Evolutionary conservation across 2,888 invertebrate species (phyloP).

Genomic region (Rotaria sp.): DNA sequence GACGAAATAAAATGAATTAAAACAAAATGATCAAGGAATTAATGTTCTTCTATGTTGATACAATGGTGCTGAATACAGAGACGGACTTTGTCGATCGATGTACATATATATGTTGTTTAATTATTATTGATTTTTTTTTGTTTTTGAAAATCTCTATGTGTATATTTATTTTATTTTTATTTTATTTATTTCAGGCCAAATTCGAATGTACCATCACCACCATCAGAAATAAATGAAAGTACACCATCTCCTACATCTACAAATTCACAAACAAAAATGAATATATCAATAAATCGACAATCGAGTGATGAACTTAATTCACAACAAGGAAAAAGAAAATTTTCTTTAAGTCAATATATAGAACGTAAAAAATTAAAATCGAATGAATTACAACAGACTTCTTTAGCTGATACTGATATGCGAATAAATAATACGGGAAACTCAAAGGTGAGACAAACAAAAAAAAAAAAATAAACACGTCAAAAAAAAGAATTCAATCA

Average conservation of each 20-base stretch:
- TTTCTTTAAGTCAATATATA: constrained; percentile 25
- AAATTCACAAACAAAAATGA: neutral
- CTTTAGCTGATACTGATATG: neutral
- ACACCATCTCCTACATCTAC: neutral
- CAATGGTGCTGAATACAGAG: neutral
- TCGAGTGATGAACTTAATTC: neutral
- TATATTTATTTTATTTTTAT: neutral
- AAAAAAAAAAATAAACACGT: no score
- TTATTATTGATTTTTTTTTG: neutral
- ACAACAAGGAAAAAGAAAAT: constrained; percentile 15
- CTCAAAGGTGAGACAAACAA: neutral
- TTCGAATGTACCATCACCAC: neutral
- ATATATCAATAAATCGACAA: neutral
- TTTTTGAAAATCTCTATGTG: neutral
- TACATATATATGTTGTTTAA: neutral
- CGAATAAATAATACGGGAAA: neutral
- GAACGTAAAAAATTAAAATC: constrained; percentile 18
- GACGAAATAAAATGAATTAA: neutral
- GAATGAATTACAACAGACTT: neutral
- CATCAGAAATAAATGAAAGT: neutral
- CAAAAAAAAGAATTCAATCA: no score
- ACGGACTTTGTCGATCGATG: constrained; percentile 4
- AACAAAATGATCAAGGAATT: neutral
- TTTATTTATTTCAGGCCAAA: neutral
- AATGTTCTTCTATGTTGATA: neutral